These are phyloP conservation scores for Mylabris sibirica DNA, from an alignment of 2,888 invertebrate genomes.

Conservation along the genomic window DNA sequence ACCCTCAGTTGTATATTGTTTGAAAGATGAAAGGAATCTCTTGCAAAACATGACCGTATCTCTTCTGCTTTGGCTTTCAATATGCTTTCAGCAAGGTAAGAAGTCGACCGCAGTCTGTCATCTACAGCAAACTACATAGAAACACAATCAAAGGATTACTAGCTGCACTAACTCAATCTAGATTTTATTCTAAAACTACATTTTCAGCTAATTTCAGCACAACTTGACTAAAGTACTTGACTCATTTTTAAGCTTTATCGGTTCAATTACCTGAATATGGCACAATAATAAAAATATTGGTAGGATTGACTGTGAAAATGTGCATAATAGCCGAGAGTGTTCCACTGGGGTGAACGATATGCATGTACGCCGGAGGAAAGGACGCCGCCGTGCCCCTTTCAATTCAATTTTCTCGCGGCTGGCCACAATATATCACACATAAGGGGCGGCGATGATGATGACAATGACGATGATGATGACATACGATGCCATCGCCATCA, in stretches of 20 bases:
- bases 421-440: slow-evolving; percentile 48
- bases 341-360: slow-evolving; percentile 46
- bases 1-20: neutral
- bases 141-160: slow-evolving; percentile 51
- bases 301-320: slow-evolving; percentile 47
- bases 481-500: neutral
- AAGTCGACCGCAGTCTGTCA: slow-evolving; percentile 50
- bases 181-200: slow-evolving; percentile 4
- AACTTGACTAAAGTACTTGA: neutral
- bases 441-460: slow-evolving; percentile 32
- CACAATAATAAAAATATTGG: slow-evolving; percentile 18
- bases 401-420: slow-evolving; percentile 52
- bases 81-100: slow-evolving; percentile 49
- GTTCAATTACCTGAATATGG: neutral
- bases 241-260: neutral
- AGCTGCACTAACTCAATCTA: slow-evolving; percentile 40
- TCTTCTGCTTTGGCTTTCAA: slow-evolving; percentile 43
- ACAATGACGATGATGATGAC: neutral
- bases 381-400: slow-evolving; percentile 42
- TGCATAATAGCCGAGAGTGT: slow-evolving; percentile 47
- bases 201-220: slow-evolving; percentile 12
- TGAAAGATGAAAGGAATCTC: slow-evolving; percentile 48
- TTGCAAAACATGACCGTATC: slow-evolving; percentile 39
- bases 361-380: slow-evolving; percentile 43
- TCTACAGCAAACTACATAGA: slow-evolving; percentile 49